Percentiles rank a stretch among this genome's conserved stretches.
These are phyloP conservation scores for Oryzias woworae DNA, from an alignment of 2,113 vertebrate genomes.

Conservation along the genomic window DNA sequence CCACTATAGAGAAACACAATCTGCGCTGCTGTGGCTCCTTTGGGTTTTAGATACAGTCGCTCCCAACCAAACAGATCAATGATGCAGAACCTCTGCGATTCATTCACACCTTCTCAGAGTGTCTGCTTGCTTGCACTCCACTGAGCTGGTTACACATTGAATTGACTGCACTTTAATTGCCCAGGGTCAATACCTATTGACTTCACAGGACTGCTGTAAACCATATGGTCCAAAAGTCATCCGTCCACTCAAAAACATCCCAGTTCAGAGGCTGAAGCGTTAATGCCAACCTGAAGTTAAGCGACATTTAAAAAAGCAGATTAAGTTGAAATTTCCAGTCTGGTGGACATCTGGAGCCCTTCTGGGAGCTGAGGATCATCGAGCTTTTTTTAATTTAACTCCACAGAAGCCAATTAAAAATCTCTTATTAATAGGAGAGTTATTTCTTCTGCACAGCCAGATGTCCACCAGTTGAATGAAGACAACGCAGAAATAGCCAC, in stretches of 20 bases:
- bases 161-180: constrained; percentile 72
- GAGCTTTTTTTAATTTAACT: constrained; percentile 66
- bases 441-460: constrained; percentile 65
- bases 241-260: constrained; percentile 32
- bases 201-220: constrained; percentile 45
- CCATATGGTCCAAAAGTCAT: constrained; percentile 46
- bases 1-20: constrained; percentile 53
- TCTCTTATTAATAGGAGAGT: constrained; percentile 64
- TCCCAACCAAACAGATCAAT: constrained; percentile 68
- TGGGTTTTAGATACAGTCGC: constrained; percentile 64
- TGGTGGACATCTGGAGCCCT: constrained; percentile 53
- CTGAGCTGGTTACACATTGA: constrained; percentile 68
- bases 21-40: constrained; percentile 48
- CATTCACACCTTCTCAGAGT: constrained; percentile 48
- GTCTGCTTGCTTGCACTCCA: constrained; percentile 36
- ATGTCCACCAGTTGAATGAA: constrained; percentile 71
- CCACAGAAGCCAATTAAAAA: constrained; percentile 69
- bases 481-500: constrained; percentile 57
- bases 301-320: too few species aligned
- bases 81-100: constrained; percentile 43
- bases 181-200: constrained; percentile 68
- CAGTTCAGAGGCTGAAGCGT: constrained; percentile 42
- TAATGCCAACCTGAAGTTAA: too few species aligned
- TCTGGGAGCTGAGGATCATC: constrained; percentile 61
- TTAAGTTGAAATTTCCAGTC: constrained; percentile 7